Evolutionary conservation across 2,888 invertebrate species (phyloP), one percentile per base, ranked within the genome.

Genomic region (Drosophila eohydei): DNA sequence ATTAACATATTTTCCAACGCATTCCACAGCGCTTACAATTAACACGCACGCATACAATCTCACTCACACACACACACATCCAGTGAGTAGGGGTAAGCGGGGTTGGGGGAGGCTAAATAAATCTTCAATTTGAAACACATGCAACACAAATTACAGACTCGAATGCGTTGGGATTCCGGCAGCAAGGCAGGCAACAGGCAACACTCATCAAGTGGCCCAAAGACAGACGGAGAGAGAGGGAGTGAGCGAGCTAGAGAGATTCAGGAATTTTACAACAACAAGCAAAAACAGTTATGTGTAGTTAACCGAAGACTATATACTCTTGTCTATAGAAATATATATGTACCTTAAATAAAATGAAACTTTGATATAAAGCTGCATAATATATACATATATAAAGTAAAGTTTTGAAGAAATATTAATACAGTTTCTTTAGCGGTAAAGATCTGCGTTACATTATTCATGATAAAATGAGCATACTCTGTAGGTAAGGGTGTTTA

Each of bases 1-100:
- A 87, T 87, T 90, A 87, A 90, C 90, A 87, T 87, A 87, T 88
- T 87, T 87, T 88, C 89, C 86, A 90, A 78, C 89, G 90, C 86
- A 87, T 87, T 87, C 86, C 90, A 74, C 83, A 87, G 90, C 87
- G 87, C 89, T 90, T 83, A 88, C 89, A 86, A 86, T 90, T 90
- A 90, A 90, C 89, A 87, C 86, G 89, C 86, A 86, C 83, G 74
- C 87, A 80, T 63, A 71, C 60, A 46, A 16, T 16, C 50, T 32
- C 46, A 54, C 28, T 38, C 12, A 40, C 38, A 64, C 43, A 52
- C 28, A 38, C 63, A 51, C 41, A 44, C 41, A 50, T 36, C 46
- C 41, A 63, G 11, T 4, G 26, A n/a, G 21, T 26, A 9, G 51
- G 40, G 26, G 44, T 32, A 28, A 28, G 52, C 38, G 28, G 16